These are phyloP conservation scores for Falco punctatus DNA, from an alignment of 2,113 vertebrate genomes.

Conservation along the genomic window DNA sequence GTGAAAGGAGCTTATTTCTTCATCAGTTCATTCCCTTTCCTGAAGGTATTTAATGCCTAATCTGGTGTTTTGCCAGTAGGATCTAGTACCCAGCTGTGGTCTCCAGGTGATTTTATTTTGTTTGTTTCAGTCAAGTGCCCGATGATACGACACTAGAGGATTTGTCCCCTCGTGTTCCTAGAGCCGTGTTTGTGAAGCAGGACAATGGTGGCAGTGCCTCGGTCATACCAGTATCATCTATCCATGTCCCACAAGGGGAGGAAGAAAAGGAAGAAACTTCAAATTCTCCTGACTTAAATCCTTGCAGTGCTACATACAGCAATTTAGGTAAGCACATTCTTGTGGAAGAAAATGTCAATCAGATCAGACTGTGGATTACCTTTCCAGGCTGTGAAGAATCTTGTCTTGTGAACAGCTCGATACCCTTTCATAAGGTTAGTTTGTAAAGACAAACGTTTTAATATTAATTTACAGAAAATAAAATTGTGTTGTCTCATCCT, in stretches of 20 bases:
- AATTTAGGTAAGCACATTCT: conserved; percentile 86
- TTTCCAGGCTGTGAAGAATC: neutral
- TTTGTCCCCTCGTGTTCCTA: conserved; percentile 68
- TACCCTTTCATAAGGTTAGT: neutral
- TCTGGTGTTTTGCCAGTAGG: neutral
- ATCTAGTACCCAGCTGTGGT: neutral
- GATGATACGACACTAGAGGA: conserved; percentile 70
- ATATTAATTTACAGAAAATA: neutral
- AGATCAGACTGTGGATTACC: no score
- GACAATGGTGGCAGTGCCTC: conserved; percentile 50
- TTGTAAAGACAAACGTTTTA: neutral
- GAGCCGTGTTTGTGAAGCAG: conserved; percentile 64
- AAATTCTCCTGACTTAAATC: conserved; percentile 79
- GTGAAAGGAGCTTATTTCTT: neutral
- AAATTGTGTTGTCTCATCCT: neutral
- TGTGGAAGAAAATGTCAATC: neutral
- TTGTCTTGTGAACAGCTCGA: neutral
- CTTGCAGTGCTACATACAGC: conserved; percentile 93
- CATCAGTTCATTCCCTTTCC: neutral
- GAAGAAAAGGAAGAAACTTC: conserved; percentile 79
- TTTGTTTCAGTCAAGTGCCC: conserved; percentile 83
- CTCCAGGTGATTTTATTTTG: conserved; percentile 6
- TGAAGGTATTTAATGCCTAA: neutral
- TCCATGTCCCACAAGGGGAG: conserved; percentile 67
- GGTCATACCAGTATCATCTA: conserved; percentile 55